Evolutionary conservation across 2,888 invertebrate genomes (phyloP), one percentile per base, ranked within the genome.

Genomic region (Lamproptera curius): DNA sequence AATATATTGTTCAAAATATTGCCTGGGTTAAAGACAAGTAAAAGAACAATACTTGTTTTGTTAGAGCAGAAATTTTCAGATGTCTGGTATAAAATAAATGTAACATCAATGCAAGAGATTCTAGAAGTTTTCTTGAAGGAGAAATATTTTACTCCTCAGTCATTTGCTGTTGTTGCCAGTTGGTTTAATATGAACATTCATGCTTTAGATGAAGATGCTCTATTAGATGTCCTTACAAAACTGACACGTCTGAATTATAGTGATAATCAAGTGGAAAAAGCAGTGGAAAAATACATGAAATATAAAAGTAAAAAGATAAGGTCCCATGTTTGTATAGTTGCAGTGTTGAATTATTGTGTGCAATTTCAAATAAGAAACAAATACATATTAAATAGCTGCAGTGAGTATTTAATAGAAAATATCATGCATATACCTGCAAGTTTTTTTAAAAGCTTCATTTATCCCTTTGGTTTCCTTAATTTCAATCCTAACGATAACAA

Each of bases 141-240:
- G 52, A 80, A 81, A 56, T 74, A 80, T 60, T 67, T 74, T 43
- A 77, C 82, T n/a, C 50, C 75, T n/a, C 75, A 83, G 52, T 78
- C 83, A 31, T 80, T 80, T 65, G 66, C 70, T 54, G 67, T 80
- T 6, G 62, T 84, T 16, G 79, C 84, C 0, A 72, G 89, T 41
- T 93, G 93, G 92, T 72, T 91, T 3, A 84, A 81, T 51, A 73
- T 89, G 13, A 91, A 92, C 58, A 89, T 93, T 41, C 91, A 91
- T 70, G 77, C 85, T 5, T 66, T 91, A 10, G 85, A 87, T 51
- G 91, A 92, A 61, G 88, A 88, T 45, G 82, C 91, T 39, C 60
- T 90, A 10, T 70, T 89, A 39, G 87, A 88, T 52, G 71, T 92
- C 37, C 67, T 91, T 15, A 79, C 87, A 37, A 89, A 88, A 51